Percentiles rank a stretch among this genome's conserved stretches.
These are phyloP conservation scores for Hipparchia semele DNA, from an alignment of 2,888 invertebrate species.

Conservation along the genomic window DNA sequence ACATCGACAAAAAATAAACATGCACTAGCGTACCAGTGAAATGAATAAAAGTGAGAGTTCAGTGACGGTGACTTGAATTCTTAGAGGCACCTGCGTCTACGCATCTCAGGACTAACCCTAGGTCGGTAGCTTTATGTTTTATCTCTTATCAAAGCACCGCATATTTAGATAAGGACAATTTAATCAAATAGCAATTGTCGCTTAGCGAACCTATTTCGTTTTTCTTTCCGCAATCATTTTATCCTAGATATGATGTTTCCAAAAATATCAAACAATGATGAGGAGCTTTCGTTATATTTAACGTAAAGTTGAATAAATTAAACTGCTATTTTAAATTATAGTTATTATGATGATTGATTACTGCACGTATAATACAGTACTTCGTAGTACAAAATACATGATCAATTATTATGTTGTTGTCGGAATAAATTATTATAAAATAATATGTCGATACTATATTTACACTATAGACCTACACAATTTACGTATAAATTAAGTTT, in stretches of 20 bases:
- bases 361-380: background rate
- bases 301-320: background rate
- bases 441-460: background rate
- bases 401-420: background rate
- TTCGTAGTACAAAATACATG: background rate
- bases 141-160: conserved; percentile 60
- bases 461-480: background rate
- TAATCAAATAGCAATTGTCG: conserved; percentile 56
- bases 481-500: conserved; percentile 9
- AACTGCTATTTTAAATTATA: background rate
- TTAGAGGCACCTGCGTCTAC: conserved; percentile 53
- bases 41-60: conserved; percentile 65
- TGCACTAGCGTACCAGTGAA: conserved; percentile 54
- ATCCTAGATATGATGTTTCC: background rate
- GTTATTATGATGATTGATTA: conserved; percentile 2
- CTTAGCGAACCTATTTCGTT: background rate
- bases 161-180: conserved; percentile 66
- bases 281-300: background rate
- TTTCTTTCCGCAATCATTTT: background rate
- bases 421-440: background rate
- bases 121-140: conserved; percentile 67
- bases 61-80: conserved; percentile 63
- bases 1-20: conserved; percentile 39
- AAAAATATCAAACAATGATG: background rate
- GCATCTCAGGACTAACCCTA: conserved; percentile 67